Base-by-base conservation (phyloP, 2,797 vertebrate species). In the Cyclopterus lumpus region DNA sequence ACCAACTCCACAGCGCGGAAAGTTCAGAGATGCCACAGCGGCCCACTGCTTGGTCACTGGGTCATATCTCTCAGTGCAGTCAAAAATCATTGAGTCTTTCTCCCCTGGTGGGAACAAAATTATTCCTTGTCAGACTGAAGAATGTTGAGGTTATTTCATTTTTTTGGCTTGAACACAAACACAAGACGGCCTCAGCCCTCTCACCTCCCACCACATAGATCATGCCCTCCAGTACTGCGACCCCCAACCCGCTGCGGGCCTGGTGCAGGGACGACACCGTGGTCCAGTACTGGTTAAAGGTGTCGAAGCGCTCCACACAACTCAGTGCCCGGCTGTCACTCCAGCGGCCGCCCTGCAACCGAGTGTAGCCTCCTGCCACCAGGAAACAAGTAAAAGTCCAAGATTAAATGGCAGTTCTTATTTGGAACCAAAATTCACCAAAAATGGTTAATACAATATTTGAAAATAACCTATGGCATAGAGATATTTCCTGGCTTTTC, bases 261-360 rank as follows among this genome's bases (percentile, higher is more conserved):
- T 98, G 97, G 88, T 98, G 97, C 81, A 99, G 95, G 8, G 98
- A 99, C 2, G 97, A 99, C 70, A 99, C 97, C 0, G 98, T 99
- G 82, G 97, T 99, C 98, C 98, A 99, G 91, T 97, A 99, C 87
- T 98, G 98, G 90, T 97, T 98, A 91, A 99, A 99, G 10, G 97
- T 99, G 89, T 99, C 98, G 30, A 99, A 99, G 59, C 97, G 94
- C 79, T 99, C 98, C 70, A 99, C 98, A 3, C 98, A 99, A 84
- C 98, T 99, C 73, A 99, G 89, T 4, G 97, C 97, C 83, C 97
- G 94, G 85, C 97, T 99, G 89, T 99, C 98, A 66, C 96, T 98
- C 98, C 98, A 99, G 55, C 98, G 97, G 3, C 96, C 98, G 1
- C 97, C 97, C 77, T 99, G 97, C 81, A 99, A 91, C 10, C 97